Evolutionary conservation across 1,140 invertebrate species (phyloP), one percentile per base, ranked within the genome.

Genomic region (Drepana arcuata): DNA sequence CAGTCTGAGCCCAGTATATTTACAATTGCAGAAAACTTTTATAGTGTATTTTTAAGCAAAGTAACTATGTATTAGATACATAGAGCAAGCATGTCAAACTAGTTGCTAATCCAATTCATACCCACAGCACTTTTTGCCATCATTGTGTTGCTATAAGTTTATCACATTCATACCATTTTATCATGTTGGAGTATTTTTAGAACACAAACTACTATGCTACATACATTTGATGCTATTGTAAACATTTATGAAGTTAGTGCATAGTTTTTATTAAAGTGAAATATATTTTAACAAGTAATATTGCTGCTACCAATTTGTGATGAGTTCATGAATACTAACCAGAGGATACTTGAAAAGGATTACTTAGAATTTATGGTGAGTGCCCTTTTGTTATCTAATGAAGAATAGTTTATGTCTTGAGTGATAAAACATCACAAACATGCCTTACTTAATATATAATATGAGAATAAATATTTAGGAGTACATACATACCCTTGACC

Each of bases 181-280:
- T 78, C 77, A 67, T 71, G 59, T 67, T 61, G 53, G 55, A 64
- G 71, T 81, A 81, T 78, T 81, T 78, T 77, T 81, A 81, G 77
- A 81, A 78, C 55, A 47, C 56, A 48, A 47, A 39, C 34, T 34
- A 65, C 62, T 68, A 61, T 62, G 60, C 62, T 65, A 63, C 62
- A 68, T 55, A 44, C 67, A 56, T 60, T 62, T 66, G 63, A 65
- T 70, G 64, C 65, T 57, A 67, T 66, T 65, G 57, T 67, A 68
- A 66, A 67, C 62, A 70, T 59, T 62, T 59, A 61, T 66, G 34
- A 41, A 41, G 42, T 38, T 41, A 48, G 45, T 55, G 43, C 48
- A 45, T 49, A 58, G 50, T 53, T 62, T 65, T 60, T 66, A 57
- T 60, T 66, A 54, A 58, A 52, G 65, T 44, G 48, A 62, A 58